Conservation (phyloP, 2,888 invertebrate genomes). For the Hoplodrina blanda region DNA sequence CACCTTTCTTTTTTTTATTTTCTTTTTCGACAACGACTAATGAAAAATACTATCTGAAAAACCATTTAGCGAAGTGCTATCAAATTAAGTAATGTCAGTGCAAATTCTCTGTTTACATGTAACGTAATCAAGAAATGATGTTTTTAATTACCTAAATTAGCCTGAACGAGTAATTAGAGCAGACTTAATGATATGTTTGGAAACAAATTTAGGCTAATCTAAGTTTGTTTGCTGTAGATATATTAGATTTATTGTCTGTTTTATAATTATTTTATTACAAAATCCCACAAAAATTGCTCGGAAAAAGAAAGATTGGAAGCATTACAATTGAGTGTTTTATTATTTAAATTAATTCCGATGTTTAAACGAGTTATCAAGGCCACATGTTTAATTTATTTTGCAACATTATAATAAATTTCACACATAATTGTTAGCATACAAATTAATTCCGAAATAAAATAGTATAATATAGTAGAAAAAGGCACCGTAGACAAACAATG, state of each 20-base stretch:
- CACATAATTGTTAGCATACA: slow-evolving; percentile 22
- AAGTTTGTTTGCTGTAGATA: slow-evolving; percentile 34
- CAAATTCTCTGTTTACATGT: slow-evolving; percentile 34
- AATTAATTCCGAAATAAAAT: slow-evolving; percentile 11
- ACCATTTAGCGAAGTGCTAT: neutral
- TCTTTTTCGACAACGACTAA: no score
- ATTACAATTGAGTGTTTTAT: slow-evolving; percentile 1
- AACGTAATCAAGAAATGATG: slow-evolving; percentile 36
- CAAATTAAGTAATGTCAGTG: neutral
- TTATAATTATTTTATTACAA: slow-evolving; percentile 15
- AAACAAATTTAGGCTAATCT: slow-evolving; percentile 21
- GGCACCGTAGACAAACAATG: neutral
- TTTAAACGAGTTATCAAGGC: slow-evolving; percentile 49
- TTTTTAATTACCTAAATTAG: slow-evolving; percentile 47
- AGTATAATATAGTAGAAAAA: neutral
- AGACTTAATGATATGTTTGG: slow-evolving; percentile 40
- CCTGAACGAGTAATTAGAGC: slow-evolving; percentile 49
- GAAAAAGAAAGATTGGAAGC: slow-evolving; percentile 8
- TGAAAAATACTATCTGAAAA: no score
- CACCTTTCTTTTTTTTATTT: no score
- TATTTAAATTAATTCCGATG: slow-evolving; percentile 50
- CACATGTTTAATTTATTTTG: slow-evolving; percentile 39
- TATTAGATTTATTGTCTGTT: slow-evolving; percentile 11
- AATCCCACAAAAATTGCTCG: slow-evolving; percentile 2
- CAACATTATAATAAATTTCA: slow-evolving; percentile 35